Evolutionary conservation across 2,797 vertebrate genomes (phyloP), one percentile per base, ranked within the genome.

Genomic region (Acanthurus leucopareius): DNA sequence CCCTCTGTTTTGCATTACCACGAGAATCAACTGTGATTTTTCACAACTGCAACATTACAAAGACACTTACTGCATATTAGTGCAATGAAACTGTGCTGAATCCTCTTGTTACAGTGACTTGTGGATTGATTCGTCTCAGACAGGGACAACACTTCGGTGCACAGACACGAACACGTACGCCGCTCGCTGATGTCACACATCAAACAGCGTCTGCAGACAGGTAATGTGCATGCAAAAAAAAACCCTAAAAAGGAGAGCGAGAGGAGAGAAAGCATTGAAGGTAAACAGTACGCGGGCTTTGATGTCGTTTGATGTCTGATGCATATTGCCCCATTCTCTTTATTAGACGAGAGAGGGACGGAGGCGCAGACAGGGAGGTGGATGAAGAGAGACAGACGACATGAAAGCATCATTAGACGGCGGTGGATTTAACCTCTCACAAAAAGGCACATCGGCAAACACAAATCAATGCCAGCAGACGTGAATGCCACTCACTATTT

Each of bases 241-340:
- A 76, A 20, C 75, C 67, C 70, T 78, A 60, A 75, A 91, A 88
- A 85, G 79, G 64, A 57, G 60, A 58, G 71, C 5, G 35, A 70
- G 61, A 77, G 77, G 82, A 67, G 68, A 77, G 79, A 84, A 82
- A 67, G 85, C 80, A 60, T 52, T 2, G 58, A 51, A 82, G 69
- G 83, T 84, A 87, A 89, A 91, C 87, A 85, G 66, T 25, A 35
- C 28, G 75, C 16, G 69, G 67, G 79, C 90, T 93, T 92, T 93
- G 91, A 93, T 92, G 90, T 89, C 2, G 83, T 93, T 92, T 93
- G 91, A 94, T 94, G 92, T 91, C 84, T 79, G 85, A 86, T 82
- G 86, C 81, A 84, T 83, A 77, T 89, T 77, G 82, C 60, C 20
- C 70, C 65, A 38, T 80, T 87, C 83, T 82, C 74, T 91, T 89